Base-by-base conservation (phyloP, 2,888 invertebrate genomes). In the Dermolepida albohirtum region DNA sequence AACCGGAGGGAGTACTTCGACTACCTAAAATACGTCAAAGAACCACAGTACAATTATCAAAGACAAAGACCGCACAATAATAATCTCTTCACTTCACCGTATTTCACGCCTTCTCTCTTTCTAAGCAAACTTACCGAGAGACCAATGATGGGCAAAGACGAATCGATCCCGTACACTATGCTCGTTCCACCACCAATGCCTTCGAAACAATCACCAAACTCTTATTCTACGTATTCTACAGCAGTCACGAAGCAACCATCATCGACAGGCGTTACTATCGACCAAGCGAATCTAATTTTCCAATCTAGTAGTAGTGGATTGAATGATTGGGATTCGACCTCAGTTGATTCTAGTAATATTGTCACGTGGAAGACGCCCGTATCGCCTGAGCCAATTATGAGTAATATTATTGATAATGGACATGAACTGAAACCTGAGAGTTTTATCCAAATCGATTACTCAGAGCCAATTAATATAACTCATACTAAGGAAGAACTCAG, bases 121-220 rank as follows among this genome's bases (percentile, higher is more conserved):
- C 72, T 77, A 63, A 75, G 73, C 72, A 72, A 74, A 72, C 69
- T 74, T 59, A 84, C 87, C 44, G 77, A 74, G 43, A 75, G 75
- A 43, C 74, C 74, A 43, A 70, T 70, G 52, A 70, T 69, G 12
- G 67, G 52, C n/a, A 63, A 67, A 10, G 70, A 85, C 27, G 59
- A 47, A 54, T 76, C 82, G 14, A 81, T 85, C 63, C 90, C 90
- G 0, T 88, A 89, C 82, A 90, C 90, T 0, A 88, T 90, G 78
- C 84, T 92, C 66, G 87, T 91, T 69, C 91, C 92, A 11, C 91
- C 92, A 10, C 91, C 91, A 0, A 84, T 87, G 39, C 87, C 87
- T 16, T 84, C 85, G 0, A 84, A 5, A 52, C 40, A 73, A 75
- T 69, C 64, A 6, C 16, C 51, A 5, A 64, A 34, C 6, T 8